Base-by-base conservation (phyloP, 2,797 vertebrate species). In the Brotula barbata region DNA sequence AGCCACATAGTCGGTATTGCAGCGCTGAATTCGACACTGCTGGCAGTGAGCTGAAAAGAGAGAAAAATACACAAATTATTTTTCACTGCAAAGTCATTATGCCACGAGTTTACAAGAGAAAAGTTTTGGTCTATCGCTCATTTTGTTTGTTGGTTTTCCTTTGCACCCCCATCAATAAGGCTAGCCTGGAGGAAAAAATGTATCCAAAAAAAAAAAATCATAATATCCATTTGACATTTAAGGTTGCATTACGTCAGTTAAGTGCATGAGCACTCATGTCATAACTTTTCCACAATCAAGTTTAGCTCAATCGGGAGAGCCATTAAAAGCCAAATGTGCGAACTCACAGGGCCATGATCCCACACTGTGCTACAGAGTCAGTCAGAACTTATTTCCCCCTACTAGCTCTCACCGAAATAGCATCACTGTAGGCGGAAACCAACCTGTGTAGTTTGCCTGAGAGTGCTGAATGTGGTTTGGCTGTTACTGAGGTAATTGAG, bases 11-110 rank as follows among this genome's bases (percentile, higher is more conserved):
- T 93, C 91, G 0, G 93, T 60, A 46, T 93, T 93, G 77, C 92
- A 93, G 64, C 88, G 87, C 81, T 93, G 92, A 64, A 94, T 93
- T 58, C 89, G 88, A 80, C 92, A 93, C 85, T 89, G 90, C 81
- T 93, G 92, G 82, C 92, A 92, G 75, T 85, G 86, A 65, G 80
- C 92, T 93, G 82, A 2, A 74, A 75, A 41, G 58, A 17, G 58
- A 62, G 40, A 49, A 64, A 3, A 48, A 7, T 2, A 19, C 8
- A 7, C 3, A 80, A 6, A 71, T 31, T 20, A 20, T 55, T 55
- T 59, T 40, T 11, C 13, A 15, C 23, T 23, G 20, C 1, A 15
- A 12, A 0, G 17, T 15, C 20, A 53, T 44, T 44, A 14, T 28
- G 7, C 25, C 7, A 28, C 7, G 3, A 4, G 25, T 28, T 28